Evolutionary conservation across 2,888 invertebrate genomes (phyloP).

Genomic region (Drosophila anomalata): DNA sequence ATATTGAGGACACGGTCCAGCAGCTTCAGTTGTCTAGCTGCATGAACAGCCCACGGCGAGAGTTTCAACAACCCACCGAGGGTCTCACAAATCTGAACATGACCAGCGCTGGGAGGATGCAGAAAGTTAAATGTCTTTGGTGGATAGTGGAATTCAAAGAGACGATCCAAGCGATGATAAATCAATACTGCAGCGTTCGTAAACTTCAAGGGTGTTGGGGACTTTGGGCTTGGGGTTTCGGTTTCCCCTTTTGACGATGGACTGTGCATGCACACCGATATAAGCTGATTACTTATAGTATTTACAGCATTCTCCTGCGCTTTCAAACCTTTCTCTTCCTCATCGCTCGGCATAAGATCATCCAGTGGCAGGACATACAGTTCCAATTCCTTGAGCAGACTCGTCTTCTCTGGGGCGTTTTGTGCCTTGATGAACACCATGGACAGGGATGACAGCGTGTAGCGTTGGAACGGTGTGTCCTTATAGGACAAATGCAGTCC

Average conservation of each 20-base stretch:
- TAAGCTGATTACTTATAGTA: constrained; percentile 1
- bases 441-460: constrained; percentile 59
- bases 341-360: not conserved
- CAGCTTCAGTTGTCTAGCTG: constrained; percentile 67
- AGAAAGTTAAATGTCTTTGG: constrained; percentile 63
- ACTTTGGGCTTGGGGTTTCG: not conserved
- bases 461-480: constrained; percentile 59
- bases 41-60: constrained; percentile 61
- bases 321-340: not conserved
- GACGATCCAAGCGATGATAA: constrained; percentile 58
- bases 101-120: constrained; percentile 49
- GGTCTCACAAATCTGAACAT: constrained; percentile 73
- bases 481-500: constrained; percentile 52
- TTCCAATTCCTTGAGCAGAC: constrained; percentile 47
- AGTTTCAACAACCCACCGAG: constrained; percentile 77
- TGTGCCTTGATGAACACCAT: constrained; percentile 68
- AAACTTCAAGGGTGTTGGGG: not conserved
- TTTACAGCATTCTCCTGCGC: not conserved
- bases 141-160: constrained; percentile 69
- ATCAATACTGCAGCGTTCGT: constrained; percentile 48
- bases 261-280: not conserved
- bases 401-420: not conserved
- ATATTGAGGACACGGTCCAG: constrained; percentile 65
- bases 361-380: constrained; percentile 7
- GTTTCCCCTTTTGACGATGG: not conserved